Evolutionary conservation across 2,797 vertebrate species (phyloP), one percentile per base, ranked within the genome.

Genomic region (Pangasius macronema): DNA sequence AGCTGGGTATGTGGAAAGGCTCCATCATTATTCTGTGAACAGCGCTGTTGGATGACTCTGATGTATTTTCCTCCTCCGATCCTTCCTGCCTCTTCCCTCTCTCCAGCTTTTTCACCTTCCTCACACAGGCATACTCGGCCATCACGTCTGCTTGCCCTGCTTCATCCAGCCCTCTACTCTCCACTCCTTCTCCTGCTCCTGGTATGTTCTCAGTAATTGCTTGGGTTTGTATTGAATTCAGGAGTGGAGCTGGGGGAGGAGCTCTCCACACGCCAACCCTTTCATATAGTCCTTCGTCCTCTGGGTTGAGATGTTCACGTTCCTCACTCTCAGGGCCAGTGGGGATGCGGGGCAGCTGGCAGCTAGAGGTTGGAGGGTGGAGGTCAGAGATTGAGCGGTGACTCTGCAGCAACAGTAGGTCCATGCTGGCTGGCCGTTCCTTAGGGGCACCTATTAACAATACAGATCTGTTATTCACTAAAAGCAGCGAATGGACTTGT

Each of bases 381-480:
- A 95, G 91, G 91, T 96, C 95, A 0, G 94, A 94, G 89, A 94
- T 93, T 49, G 95, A 96, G 87, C 91, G 92, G 8, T 93, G 95
- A 33, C 92, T 95, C 89, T 96, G 95, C 68, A 96, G 93, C 72
- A 95, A 94, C 80, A 96, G 92, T 85, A 96, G 95, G 91, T 96
- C 95, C 95, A 96, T 96, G 46, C 95, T 96, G 86, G 95, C 96
- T 10, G 96, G 95, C 8, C 95, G 95, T 89, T 93, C 95, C 90
- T 95, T 96, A 63, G 92, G 91, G 42, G 93, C 93, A 85, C 94
- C 95, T 96, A 90, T 85, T 53, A 87, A 81, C 22, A 65, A 36
- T 24, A 67, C 49, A 81, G 42, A 83, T 82, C 57, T 76, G 73
- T 51, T 76, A 76, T 22, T 76, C 49, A 33, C 49, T 11, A 53